Base-by-base conservation (phyloP, 2,888 invertebrate genomes). In the Panorpa germanica region DNA sequence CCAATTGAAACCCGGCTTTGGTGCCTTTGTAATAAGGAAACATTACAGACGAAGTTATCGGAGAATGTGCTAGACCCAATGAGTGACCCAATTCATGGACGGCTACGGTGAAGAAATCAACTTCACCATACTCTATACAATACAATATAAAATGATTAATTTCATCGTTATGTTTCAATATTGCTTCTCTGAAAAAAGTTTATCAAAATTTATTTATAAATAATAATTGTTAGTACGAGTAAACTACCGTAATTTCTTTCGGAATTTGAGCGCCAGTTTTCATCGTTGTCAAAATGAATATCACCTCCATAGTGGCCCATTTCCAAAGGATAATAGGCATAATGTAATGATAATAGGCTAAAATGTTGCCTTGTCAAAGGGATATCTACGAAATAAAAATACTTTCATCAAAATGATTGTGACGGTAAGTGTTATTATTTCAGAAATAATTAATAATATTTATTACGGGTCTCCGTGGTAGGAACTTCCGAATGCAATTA, bases 241-340 rank as follows among this genome's bases (percentile, higher is more conserved):
- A n/a, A n/a, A n/a, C n/a, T n/a, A n/a, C n/a, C n/a, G n/a, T n/a
- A n/a, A n/a, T n/a, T n/a, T n/a, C n/a, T n/a, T n/a, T n/a, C n/a
- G n/a, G n/a, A n/a, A n/a, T n/a, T n/a, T n/a, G n/a, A n/a, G n/a
- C n/a, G n/a, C 80, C 80, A 81, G 4, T 63, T 45, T 55, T 81
- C 80, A 41, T 77, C 78, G 39, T 74, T 71, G 45, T 82, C 81
- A 48, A 82, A 81, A 49, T 82, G 81, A 40, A 78, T 62, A 39
- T 74, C 76, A 3, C 81, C 81, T 35, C 65, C 66, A 25, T 53
- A 53, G 4, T 48, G 43, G 3, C 49, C 53, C 39, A 52, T 47
- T 42, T 67, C 65, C 12, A 70, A 65, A 0, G 80, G 80, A 37
- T 71, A 75, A 48, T 70, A 82, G 1, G 80, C 80, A 50, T 82